Conservation (phyloP, 2,113 vertebrate genomes). For the Callospermophilus lateralis region DNA sequence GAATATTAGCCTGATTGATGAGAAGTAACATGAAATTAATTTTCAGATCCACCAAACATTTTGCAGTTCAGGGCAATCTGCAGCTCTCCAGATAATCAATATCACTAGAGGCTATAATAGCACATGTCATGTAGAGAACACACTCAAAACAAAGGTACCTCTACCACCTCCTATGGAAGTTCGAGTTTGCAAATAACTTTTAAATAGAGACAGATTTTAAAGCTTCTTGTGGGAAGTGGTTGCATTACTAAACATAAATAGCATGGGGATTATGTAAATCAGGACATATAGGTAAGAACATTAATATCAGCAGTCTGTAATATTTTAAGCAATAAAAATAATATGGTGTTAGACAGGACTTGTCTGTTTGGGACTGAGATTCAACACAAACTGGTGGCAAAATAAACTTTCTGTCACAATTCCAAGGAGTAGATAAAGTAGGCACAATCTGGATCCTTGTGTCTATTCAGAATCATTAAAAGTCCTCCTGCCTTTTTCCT, state of each 20-base stretch:
- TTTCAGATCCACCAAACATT: conserved; percentile 25
- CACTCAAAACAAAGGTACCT: neutral
- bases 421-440: neutral
- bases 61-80: neutral
- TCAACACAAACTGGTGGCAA: neutral
- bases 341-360: neutral
- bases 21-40: conserved; percentile 66
- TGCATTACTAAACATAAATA: neutral
- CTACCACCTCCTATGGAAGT: neutral
- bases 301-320: neutral
- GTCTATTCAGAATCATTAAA: neutral
- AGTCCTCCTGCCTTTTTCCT: neutral
- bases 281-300: neutral
- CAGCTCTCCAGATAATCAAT: conserved; percentile 48
- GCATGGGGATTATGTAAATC: neutral
- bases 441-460: neutral
- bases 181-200: conserved; percentile 22
- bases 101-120: neutral
- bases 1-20: conserved; percentile 5
- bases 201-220: neutral
- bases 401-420: neutral
- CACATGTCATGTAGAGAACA: neutral
- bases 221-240: neutral
- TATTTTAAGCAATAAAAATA: conserved; percentile 52
- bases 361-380: neutral